Percentiles rank a stretch among this genome's conserved stretches.
Evolutionary conservation across 2,888 invertebrate species (phyloP).

Genomic region (Patella pellucida): DNA sequence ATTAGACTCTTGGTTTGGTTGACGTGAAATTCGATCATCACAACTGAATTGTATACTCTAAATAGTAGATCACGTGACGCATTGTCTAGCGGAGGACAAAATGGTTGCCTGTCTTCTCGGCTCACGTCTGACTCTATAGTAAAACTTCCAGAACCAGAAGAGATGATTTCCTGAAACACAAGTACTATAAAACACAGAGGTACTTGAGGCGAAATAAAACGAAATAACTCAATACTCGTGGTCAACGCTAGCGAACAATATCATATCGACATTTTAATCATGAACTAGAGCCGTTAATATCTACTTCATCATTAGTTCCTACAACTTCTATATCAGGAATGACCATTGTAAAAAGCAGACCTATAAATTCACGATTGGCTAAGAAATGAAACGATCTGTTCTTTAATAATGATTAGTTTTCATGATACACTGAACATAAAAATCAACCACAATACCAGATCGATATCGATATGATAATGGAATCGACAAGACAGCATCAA

Average conservation of each 20-base stretch:
- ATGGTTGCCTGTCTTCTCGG: too few relatives aligned
- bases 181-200: not conserved
- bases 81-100: too few relatives aligned
- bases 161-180: not conserved
- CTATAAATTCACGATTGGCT: slow-evolving; percentile 2
- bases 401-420: slow-evolving; percentile 9
- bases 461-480: not conserved
- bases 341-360: slow-evolving; percentile 2
- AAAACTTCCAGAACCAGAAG: too few relatives aligned
- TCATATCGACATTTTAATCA: slow-evolving; percentile 5
- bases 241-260: not conserved
- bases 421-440: slow-evolving; percentile 5
- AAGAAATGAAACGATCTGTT: slow-evolving; percentile 5
- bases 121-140: too few relatives aligned
- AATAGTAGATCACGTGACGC: too few relatives aligned
- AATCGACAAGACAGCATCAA: not conserved
- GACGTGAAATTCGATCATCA: too few relatives aligned
- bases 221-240: slow-evolving; percentile 6
- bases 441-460: not conserved
- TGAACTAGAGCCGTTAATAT: too few relatives aligned
- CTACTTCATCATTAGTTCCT: too few relatives aligned
- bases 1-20: too few relatives aligned
- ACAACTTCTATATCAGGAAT: too few relatives aligned
- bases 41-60: too few relatives aligned
- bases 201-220: slow-evolving; percentile 11